Percentiles rank a stretch among this genome's conserved stretches.
These are phyloP conservation scores for Apotomis turbidana DNA, from an alignment of 2,888 invertebrate genomes.

Conservation along the genomic window DNA sequence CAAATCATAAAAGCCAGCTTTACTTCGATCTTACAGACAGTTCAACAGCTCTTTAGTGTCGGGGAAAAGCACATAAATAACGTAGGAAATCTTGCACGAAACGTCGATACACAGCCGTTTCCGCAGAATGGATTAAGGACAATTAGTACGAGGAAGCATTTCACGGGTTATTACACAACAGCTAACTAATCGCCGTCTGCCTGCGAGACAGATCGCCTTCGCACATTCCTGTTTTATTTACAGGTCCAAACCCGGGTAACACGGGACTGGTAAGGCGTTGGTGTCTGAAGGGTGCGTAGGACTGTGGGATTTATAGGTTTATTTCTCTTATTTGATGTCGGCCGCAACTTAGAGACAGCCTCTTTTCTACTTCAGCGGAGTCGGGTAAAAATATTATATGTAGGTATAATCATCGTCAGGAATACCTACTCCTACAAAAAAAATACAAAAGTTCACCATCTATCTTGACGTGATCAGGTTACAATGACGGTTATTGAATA, in stretches of 20 bases:
- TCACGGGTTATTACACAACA: slow-evolving; percentile 59
- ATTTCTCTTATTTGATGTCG: slow-evolving; percentile 15
- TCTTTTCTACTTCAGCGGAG: too few relatives aligned
- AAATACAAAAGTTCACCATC: too few relatives aligned
- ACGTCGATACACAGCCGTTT: slow-evolving; percentile 39
- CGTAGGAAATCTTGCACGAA: slow-evolving; percentile 2
- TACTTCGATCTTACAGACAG: neutral
- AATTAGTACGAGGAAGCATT: slow-evolving; percentile 63
- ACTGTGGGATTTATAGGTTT: slow-evolving; percentile 7
- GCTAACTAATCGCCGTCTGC: slow-evolving; percentile 54
- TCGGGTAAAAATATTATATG: too few relatives aligned
- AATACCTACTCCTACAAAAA: too few relatives aligned
- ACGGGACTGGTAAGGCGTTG: slow-evolving; percentile 52
- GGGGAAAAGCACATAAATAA: neutral
- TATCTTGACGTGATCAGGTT: too few relatives aligned
- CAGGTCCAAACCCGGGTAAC: slow-evolving; percentile 53
- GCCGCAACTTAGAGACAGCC: too few relatives aligned
- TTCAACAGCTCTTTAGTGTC: neutral
- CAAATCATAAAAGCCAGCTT: too few relatives aligned
- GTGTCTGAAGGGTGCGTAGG: slow-evolving; percentile 46
- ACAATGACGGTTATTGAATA: too few relatives aligned
- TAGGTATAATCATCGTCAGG: too few relatives aligned
- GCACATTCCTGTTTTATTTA: slow-evolving; percentile 65
- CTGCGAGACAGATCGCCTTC: slow-evolving; percentile 62
- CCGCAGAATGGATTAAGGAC: slow-evolving; percentile 58